Base-by-base conservation (phyloP, 2,113 vertebrate species). In the Rhodinocichla rosea region DNA sequence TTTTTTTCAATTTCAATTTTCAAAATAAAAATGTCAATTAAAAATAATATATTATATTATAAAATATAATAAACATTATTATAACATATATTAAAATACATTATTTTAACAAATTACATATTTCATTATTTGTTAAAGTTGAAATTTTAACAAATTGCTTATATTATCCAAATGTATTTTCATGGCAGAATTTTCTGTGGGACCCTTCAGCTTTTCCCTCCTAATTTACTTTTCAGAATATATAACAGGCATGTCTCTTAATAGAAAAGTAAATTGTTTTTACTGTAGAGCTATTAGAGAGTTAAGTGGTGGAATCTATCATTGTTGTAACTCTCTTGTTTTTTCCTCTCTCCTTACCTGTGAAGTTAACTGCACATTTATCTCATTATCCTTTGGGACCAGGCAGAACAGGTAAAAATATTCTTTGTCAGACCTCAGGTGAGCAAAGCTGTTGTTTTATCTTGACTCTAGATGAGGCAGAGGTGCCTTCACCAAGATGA, bases 311-410 rank as follows among this genome's bases (percentile, higher is more conserved):
- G 1, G 19, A 49, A 64, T 49, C 35, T 45, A 3, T 59, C 32
- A 27, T 60, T 45, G 28, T 44, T 0, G 0, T 52, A 44, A 56
- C 7, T 8, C 7, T 4, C 32, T 50, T 68, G 47, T 82, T 89
- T 56, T 60, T 85, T 3, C 24, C 6, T 68, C 3, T 56, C 0
- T 50, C 27, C 40, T 71, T 60, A 79, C 33, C 8, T 71, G 14
- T 21, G 17, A 6, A 56, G 11, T 32, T 78, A 74, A n/a, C 32
- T 53, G 19, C 35, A 60, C 4, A 23, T 6, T 57, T 67, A 32
- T 69, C 18, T 52, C 23, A 6, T 33, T 45, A n/a, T 68, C 22
- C 13, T 19, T 26, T 45, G 13, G 20, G 26, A 30, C 13, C 45
- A 47, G 16, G 15, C 8, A 57, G 4, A 15, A 8, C 13, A 50